phyloP scores from a whole-genome alignment of 1,140 invertebrate genomes.

The Apis dorsata region DNA sequence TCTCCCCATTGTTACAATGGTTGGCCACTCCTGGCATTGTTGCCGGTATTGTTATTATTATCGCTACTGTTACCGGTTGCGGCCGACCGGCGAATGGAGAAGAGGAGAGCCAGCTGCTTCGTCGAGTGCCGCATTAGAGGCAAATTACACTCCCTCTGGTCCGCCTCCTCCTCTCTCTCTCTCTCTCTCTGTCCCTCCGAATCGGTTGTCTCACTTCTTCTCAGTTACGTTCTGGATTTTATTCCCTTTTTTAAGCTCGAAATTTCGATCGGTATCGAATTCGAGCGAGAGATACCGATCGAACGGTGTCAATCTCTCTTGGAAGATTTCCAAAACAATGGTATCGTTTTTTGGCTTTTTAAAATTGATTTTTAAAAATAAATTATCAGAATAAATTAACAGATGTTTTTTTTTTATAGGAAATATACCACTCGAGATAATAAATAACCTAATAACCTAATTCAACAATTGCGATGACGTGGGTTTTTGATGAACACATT shows the following conservation, averaged over 20 bases:
- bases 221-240: conserved; percentile 1
- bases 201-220: conserved; percentile 4
- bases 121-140: conserved; percentile 67
- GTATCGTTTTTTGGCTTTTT: rapidly evolving
- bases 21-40: conserved; percentile 67
- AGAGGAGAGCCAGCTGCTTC: conserved; percentile 65
- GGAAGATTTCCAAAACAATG: background rate
- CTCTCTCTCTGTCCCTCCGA: background rate
- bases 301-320: background rate
- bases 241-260: background rate
- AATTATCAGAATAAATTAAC: background rate
- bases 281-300: background rate
- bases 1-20: conserved; percentile 65
- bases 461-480: background rate
- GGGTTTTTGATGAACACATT: background rate
- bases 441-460: no score
- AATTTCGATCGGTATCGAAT: conserved; percentile 38
- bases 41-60: conserved; percentile 78
- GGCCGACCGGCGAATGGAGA: conserved; percentile 66
- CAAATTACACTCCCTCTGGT: conserved; percentile 59
- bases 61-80: conserved; percentile 74
- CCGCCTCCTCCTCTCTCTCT: conserved; percentile 25
- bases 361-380: background rate
- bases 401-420: no score
- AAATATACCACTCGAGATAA: no score